These are phyloP conservation scores for Mareca strepera DNA, from an alignment of 2,797 vertebrate genomes.

Conservation along the genomic window DNA sequence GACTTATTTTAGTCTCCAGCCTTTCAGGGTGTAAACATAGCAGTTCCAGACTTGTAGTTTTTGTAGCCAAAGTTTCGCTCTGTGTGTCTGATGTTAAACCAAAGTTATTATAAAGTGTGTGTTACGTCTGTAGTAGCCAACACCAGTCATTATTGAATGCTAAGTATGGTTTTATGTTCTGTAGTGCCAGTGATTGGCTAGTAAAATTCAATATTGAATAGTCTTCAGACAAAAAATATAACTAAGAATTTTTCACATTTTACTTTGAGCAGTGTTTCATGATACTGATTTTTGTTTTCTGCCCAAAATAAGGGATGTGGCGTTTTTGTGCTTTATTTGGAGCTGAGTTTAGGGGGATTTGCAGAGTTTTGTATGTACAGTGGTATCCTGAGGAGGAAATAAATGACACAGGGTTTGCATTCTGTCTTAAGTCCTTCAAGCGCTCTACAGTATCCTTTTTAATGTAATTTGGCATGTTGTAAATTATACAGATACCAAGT, in stretches of 20 bases:
- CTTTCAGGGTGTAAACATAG: not conserved
- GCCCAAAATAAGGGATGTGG: not conserved
- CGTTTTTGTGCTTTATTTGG: not conserved
- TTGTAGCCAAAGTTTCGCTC: not conserved
- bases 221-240: not conserved
- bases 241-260: not conserved
- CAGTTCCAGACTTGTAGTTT: constrained; percentile 8
- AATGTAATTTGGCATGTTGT: not conserved
- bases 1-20: not conserved
- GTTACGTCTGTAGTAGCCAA: not conserved
- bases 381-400: not conserved
- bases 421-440: not conserved
- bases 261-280: not conserved
- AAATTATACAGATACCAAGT: not conserved
- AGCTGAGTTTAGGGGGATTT: not conserved
- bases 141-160: not conserved
- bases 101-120: not conserved
- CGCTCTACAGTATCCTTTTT: not conserved
- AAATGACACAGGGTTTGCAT: not conserved
- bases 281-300: not conserved
- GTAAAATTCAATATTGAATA: not conserved
- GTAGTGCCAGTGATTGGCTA: not conserved
- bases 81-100: not conserved
- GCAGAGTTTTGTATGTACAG: not conserved
- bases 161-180: not conserved